Base-by-base conservation (phyloP, 2,888 invertebrate species). In the Dyspetes luteomarginatus region DNA sequence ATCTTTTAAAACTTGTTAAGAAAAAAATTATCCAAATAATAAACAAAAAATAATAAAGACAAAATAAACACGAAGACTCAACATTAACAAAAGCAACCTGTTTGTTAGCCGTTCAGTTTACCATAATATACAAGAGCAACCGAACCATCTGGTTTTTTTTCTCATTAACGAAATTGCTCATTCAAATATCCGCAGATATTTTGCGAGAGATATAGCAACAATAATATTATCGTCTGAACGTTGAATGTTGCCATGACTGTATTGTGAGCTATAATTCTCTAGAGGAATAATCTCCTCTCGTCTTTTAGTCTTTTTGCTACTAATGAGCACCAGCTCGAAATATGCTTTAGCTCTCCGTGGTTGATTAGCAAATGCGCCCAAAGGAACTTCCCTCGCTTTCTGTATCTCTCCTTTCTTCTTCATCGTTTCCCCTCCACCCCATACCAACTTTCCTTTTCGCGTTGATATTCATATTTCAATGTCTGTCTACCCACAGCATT, bases 221-320 rank as follows among this genome's bases (percentile, higher is more conserved):
- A 55, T 1, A 4, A 55, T 55, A 55, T 50, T 7, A 12, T n/a
- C 1, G n/a, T 22, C 1, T 15, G n/a, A 24, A 26, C 3, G 55
- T 3, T 55, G 30, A 4, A 30, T 30, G 9, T 19, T 5, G 22
- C 50, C 75, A 28, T 77, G 73, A 82, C 85, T n/a, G n/a, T 84
- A 88, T 89, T 86, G 86, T 82, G 82, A 83, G 67, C 83, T 85
- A 87, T 87, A 36, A 36, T 88, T 87, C 86, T 86, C 86, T 12
- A 12, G 75, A 78, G 83, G 88, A 85, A 82, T 88, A 86, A 84
- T 87, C 87, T 86, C 77, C 79, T 84, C 86, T 83, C 74, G 85
- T 79, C 81, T 74, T 58, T 58, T 83, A 72, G 85, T 79, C 81
- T 74, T 58, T 58, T 19, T 7, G 43, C 28, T 9, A 26, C 56